Evolutionary conservation across 2,888 invertebrate species (phyloP).

Genomic region (Lasioglossum vierecki): DNA sequence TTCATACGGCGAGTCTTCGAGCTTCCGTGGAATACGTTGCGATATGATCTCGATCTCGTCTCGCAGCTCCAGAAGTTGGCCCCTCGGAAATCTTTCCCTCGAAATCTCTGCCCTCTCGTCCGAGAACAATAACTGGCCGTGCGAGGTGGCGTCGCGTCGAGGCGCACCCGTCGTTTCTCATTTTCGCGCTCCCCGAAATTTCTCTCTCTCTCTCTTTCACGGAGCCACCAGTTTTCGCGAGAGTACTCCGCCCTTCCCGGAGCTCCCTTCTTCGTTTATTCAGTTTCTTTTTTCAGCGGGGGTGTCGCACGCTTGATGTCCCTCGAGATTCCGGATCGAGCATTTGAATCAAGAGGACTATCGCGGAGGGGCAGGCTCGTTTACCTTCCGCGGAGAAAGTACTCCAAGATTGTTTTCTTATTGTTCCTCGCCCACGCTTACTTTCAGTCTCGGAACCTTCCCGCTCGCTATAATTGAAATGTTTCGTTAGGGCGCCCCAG

Average conservation of each 20-base stretch:
- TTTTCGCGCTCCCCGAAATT: constrained; percentile 70
- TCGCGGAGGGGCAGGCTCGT: not conserved
- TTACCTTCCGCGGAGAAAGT: not conserved
- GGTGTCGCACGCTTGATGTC: constrained; percentile 1
- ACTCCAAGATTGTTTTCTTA: constrained; percentile 13
- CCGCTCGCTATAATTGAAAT: not conserved
- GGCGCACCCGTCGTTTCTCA: constrained; percentile 70
- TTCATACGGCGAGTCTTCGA: constrained; percentile 49
- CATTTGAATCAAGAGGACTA: constrained; percentile 5
- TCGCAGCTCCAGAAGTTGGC: constrained; percentile 36
- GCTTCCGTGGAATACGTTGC: constrained; percentile 43
- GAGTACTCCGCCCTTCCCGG: constrained; percentile 2
- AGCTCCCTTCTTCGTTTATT: constrained; percentile 25
- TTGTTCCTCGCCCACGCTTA: constrained; percentile 4
- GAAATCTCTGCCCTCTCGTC: constrained; percentile 62
- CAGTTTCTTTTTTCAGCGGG: constrained; percentile 9
- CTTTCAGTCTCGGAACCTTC: not conserved
- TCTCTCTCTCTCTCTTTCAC: not conserved
- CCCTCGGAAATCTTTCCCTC: constrained; percentile 64
- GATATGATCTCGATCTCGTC: constrained; percentile 62
- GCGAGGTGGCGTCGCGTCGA: constrained; percentile 45
- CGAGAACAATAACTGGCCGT: constrained; percentile 67
- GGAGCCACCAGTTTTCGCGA: not conserved
- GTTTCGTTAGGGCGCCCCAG: not conserved
- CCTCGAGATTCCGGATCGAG: constrained; percentile 3